phyloP scores from a whole-genome alignment of 2,797 vertebrate species.

The Thalassophryne amazonica region DNA sequence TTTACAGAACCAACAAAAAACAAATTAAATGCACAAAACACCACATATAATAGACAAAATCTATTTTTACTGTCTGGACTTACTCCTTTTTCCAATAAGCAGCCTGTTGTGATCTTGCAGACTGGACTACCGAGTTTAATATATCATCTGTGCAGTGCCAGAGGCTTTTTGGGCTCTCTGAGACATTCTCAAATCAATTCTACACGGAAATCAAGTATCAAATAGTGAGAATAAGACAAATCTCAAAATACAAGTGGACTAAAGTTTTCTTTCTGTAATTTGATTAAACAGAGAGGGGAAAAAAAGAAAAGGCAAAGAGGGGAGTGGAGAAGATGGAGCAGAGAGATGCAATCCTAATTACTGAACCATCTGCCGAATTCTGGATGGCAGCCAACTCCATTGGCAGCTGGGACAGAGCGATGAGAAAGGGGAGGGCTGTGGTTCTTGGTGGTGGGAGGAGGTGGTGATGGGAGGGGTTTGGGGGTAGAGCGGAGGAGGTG shows the following conservation, averaged over 20 bases:
- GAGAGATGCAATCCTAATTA: conserved; percentile 85
- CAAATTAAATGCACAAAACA: conserved; percentile 3
- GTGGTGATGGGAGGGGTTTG: background rate
- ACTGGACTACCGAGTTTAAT: conserved; percentile 9
- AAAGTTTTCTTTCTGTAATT: conserved; percentile 82
- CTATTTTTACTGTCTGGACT: conserved; percentile 30
- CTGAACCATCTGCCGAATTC: conserved; percentile 87
- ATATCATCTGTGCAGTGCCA: conserved; percentile 26
- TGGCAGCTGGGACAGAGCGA: conserved; percentile 83
- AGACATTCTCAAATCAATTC: conserved; percentile 32
- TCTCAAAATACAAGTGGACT: conserved; percentile 52
- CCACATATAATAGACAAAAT: conserved; percentile 7
- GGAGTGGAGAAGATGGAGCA: conserved; percentile 69
- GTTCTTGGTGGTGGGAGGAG: conserved; percentile 33
- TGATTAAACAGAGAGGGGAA: conserved; percentile 82
- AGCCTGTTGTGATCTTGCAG: conserved; percentile 20
- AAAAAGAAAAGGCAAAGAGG: conserved; percentile 61
- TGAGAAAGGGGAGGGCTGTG: conserved; percentile 64
- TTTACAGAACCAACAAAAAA: background rate
- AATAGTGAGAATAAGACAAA: conserved; percentile 60
- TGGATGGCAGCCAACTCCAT: conserved; percentile 83
- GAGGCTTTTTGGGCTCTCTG: conserved; percentile 8
- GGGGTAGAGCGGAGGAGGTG: conserved; percentile 1
- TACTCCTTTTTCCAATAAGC: conserved; percentile 39
- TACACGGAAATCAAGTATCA: conserved; percentile 49